These are phyloP conservation scores for Mylabris sibirica DNA, from an alignment of 2,888 invertebrate species.

Conservation along the genomic window DNA sequence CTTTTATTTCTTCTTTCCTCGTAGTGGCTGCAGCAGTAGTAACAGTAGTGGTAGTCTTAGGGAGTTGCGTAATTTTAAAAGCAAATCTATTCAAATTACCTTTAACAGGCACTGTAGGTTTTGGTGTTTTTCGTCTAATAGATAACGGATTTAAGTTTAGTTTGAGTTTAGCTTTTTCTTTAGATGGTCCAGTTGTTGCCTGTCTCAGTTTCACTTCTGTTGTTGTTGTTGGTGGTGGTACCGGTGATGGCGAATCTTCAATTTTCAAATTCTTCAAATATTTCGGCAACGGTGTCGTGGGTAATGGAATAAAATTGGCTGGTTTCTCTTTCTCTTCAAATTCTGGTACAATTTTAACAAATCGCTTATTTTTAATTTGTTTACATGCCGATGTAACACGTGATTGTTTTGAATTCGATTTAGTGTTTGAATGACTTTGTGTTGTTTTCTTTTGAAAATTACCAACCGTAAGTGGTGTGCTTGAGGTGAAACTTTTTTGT, in stretches of 20 bases:
- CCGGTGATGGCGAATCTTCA: neutral
- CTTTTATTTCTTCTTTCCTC: conserved; percentile 33
- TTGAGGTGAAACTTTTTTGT: neutral
- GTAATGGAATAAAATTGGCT: conserved; percentile 18
- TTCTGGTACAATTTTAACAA: neutral
- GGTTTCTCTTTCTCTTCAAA: conserved; percentile 11
- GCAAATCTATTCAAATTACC: conserved; percentile 40
- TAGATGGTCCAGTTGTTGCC: conserved; percentile 1
- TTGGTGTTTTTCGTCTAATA: neutral
- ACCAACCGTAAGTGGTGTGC: neutral
- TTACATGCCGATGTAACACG: neutral
- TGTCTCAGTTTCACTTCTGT: neutral
- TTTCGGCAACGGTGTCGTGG: conserved; percentile 26
- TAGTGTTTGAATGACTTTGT: neutral
- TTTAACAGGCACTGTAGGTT: neutral
- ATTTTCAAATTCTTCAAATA: neutral
- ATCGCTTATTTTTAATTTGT: conserved; percentile 6
- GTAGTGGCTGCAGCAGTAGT: too few species aligned
- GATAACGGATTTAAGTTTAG: neutral
- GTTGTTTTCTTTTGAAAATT: neutral
- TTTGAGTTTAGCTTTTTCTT: neutral
- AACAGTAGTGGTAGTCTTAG: too few species aligned
- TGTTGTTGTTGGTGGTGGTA: neutral
- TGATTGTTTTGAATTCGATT: conserved; percentile 18
- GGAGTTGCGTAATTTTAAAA: conserved; percentile 36